Percentiles rank a stretch among this genome's conserved stretches.
These are phyloP conservation scores for Tyrophagus putrescentiae DNA, from an alignment of 1,140 invertebrate genomes.

Conservation along the genomic window DNA sequence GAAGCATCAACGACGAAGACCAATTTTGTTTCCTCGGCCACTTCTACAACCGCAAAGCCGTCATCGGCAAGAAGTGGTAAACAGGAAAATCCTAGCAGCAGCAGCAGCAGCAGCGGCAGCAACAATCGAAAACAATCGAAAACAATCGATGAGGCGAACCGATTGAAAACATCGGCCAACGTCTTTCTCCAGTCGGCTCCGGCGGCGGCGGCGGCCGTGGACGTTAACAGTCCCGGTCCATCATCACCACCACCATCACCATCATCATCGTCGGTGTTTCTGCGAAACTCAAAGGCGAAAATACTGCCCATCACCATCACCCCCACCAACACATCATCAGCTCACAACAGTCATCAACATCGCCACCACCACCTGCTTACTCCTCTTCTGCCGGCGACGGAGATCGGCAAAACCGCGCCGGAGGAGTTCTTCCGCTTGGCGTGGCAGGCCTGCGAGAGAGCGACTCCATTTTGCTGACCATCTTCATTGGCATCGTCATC, in stretches of 20 bases:
- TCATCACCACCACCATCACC: too few species aligned
- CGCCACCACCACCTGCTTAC: too few species aligned
- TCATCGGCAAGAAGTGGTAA: neutral
- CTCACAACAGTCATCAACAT: too few species aligned
- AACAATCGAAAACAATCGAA: neutral
- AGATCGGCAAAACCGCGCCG: too few species aligned
- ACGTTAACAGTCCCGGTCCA: too few species aligned
- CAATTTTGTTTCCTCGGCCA: too few species aligned
- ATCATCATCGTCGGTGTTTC: conserved; percentile 7
- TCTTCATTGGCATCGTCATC: conserved; percentile 20
- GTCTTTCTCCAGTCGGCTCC: neutral
- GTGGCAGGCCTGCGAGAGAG: neutral
- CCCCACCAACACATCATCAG: neutral
- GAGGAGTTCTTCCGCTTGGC: too few species aligned
- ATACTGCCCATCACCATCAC: neutral
- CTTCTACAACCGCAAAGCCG: neutral
- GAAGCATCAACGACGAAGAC: too few species aligned
- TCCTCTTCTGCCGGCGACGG: too few species aligned
- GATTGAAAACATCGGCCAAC: neutral
- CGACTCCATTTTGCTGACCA: conserved; percentile 14
- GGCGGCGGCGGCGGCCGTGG: neutral
- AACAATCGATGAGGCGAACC: neutral
- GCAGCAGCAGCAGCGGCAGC: neutral
- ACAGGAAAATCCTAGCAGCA: neutral
- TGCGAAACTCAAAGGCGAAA: conserved; percentile 12